These are phyloP conservation scores for Mustela nigripes DNA, from an alignment of 2,113 vertebrate genomes.

Conservation along the genomic window DNA sequence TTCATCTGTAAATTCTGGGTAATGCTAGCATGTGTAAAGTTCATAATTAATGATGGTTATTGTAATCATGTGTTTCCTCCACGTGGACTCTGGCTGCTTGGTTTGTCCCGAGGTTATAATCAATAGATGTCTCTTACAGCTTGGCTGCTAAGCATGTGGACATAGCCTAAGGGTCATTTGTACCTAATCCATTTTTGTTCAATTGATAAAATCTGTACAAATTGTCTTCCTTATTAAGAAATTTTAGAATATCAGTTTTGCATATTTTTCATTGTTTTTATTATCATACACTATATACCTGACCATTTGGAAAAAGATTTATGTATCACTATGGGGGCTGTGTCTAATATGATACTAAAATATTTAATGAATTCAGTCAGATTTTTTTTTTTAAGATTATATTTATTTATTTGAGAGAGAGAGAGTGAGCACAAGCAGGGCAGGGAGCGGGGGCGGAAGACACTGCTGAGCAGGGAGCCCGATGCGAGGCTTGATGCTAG, in stretches of 20 bases:
- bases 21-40: not conserved
- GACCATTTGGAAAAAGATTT: constrained; percentile 57
- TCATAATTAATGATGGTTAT: constrained; percentile 4
- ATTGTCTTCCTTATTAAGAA: constrained; percentile 11
- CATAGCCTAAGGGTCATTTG: not conserved
- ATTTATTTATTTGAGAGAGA: not conserved
- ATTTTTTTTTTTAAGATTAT: not conserved
- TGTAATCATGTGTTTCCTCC: not conserved
- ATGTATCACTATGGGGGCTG: constrained; percentile 13
- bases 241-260: constrained; percentile 2
- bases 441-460: not conserved
- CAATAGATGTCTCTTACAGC: not conserved
- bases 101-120: constrained; percentile 3
- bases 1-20: not conserved
- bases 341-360: constrained; percentile 55
- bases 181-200: not conserved
- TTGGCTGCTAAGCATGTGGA: not conserved
- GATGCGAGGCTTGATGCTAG: not conserved
- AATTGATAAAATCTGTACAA: constrained; percentile 29
- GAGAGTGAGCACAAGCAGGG: too few relatives aligned
- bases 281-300: constrained; percentile 1
- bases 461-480: not conserved
- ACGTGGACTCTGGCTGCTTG: not conserved
- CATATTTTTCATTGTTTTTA: constrained; percentile 13
- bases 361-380: constrained; percentile 47